A percentile compares a stretch with the other conserved stretches of the same genome.
phyloP scores from a whole-genome alignment of 35 echinoderm and acorn worm species.

The Ophioderma brevispina region DNA sequence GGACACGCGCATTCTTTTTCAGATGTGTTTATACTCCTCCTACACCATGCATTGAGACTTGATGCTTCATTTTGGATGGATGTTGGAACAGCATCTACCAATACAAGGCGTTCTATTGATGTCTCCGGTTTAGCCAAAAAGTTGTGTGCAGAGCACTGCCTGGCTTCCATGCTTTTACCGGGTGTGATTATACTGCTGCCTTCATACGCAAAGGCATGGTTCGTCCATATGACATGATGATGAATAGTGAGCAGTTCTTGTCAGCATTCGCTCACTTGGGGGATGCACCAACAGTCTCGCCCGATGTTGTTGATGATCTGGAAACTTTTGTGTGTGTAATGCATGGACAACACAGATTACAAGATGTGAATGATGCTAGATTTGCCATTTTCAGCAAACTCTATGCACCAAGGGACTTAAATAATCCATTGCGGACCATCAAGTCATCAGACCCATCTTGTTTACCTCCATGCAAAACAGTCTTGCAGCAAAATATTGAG shows the following conservation, averaged over 20 bases:
- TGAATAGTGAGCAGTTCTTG: not conserved
- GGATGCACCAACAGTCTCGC: not conserved
- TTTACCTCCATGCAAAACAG: conserved; percentile 15
- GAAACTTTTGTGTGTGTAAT: conserved; percentile 19
- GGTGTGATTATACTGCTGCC: conserved; percentile 6
- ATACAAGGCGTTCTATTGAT: conserved; percentile 14
- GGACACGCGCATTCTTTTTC: conserved; percentile 15
- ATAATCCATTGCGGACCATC: not conserved
- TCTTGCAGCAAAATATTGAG: not conserved
- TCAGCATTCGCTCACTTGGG: not conserved
- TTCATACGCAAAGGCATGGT: conserved; percentile 22
- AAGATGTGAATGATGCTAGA: not conserved
- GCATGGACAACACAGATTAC: not conserved
- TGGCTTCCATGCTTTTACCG: conserved; percentile 19
- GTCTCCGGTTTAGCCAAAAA: not conserved
- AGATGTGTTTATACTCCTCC: not conserved
- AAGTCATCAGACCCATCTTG: conserved; percentile 28
- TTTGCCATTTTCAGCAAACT: not conserved
- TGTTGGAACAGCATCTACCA: not conserved
- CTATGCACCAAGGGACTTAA: conserved; percentile 2
- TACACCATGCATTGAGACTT: not conserved
- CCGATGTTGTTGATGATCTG: not conserved
- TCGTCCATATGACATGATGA: not conserved
- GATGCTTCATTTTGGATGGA: conserved; percentile 6
- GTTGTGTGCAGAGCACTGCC: not conserved